Base-by-base conservation (phyloP, 2,797 vertebrate genomes). In the Distichodus sexfasciatus region DNA sequence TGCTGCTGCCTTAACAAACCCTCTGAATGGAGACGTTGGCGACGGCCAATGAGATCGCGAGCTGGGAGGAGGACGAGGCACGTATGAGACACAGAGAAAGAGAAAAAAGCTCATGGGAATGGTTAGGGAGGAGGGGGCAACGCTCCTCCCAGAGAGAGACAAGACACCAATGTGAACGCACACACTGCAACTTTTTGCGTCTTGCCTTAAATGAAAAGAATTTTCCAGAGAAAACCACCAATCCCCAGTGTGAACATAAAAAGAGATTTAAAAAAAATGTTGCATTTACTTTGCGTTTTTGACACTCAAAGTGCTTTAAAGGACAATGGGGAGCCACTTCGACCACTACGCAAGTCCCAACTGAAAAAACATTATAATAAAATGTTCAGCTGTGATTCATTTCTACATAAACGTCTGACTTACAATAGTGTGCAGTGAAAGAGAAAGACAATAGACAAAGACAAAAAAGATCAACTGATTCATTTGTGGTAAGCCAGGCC, bases 31-130 rank as follows among this genome's bases (percentile, higher is more conserved):
- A 93, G 90, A 88, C 71, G 11, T 71, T 64, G 55, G 29, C 64
- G 80, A 80, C 74, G 79, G 83, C 91, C 93, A 94, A 91, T 92
- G 84, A 58, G 26, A 74, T 77, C 11, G 1, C 2, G 54, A 76
- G 48, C 53, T 51, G 53, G 65, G 62, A 43, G 59, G 57, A 31
- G 43, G 68, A 40, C 19, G 46, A 31, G 24, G 51, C 65, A n/a
- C 63, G 75, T 71, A 79, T 48, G 68, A 74, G 72, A 68, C 8
- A 23, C 66, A 76, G 62, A 76, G 71, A 76, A 41, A 50, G 71
- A 72, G 67, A 24, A 44, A 48, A 69, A 68, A 40, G 51, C 69
- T 72, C 71, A 58, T 26, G 70, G 68, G 73, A 78, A 69, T 59
- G 66, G 62, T 46, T 41, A 41, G n/a, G 35, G 41, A 46, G 21